Percentiles rank a stretch among this genome's conserved stretches.
Conservation (phyloP, 2,113 vertebrate species). For the Apistogramma diplotaenia region DNA sequence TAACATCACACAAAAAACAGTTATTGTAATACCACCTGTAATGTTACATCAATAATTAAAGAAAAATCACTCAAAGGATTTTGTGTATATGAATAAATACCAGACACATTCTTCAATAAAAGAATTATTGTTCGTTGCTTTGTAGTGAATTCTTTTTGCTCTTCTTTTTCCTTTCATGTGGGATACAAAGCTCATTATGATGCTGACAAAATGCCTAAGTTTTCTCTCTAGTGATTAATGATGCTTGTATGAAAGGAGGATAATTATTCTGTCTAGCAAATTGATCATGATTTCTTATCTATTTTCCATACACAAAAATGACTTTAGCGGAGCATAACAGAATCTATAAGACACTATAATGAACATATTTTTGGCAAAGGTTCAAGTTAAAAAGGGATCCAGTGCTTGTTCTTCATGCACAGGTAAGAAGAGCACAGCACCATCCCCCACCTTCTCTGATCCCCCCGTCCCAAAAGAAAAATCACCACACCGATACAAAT, state of each 20-base stretch:
- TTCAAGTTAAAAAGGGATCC: not conserved
- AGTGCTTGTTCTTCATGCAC: not conserved
- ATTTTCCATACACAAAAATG: not conserved
- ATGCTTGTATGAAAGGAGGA: slow-evolving; percentile 24
- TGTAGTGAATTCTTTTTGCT: not conserved
- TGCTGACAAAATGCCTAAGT: slow-evolving; percentile 6
- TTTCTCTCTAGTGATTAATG: slow-evolving; percentile 34
- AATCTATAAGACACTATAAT: not conserved
- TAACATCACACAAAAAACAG: not conserved
- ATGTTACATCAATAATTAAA: not conserved
- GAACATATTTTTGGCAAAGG: not conserved
- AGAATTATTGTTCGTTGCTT: not conserved
- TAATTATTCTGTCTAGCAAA: slow-evolving; percentile 19
- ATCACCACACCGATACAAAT: fast-evolving
- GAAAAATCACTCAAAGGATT: not conserved
- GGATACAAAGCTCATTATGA: slow-evolving; percentile 5
- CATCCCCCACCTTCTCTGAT: too few relatives aligned
- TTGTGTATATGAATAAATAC: not conserved
- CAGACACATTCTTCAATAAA: not conserved
- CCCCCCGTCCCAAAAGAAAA: fast-evolving
- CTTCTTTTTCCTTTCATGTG: not conserved
- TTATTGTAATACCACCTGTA: not conserved
- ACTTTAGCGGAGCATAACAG: not conserved
- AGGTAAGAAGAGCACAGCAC: not conserved
- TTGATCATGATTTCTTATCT: not conserved